These are phyloP conservation scores for Notiomystis cincta DNA, from an alignment of 2,113 vertebrate genomes.

Conservation along the genomic window DNA sequence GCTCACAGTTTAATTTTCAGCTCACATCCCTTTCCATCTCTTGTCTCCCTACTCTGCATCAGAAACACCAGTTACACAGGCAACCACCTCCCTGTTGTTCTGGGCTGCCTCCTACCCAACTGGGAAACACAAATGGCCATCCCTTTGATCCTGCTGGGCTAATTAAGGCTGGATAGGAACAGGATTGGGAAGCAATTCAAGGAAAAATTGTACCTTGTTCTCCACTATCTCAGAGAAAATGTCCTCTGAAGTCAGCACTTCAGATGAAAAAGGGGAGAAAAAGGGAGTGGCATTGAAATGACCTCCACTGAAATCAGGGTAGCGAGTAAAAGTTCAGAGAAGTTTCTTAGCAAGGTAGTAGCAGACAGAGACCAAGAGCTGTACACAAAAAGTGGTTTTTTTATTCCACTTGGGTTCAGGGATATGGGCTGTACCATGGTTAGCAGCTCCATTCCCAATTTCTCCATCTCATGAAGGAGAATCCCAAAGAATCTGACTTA, in stretches of 20 bases:
- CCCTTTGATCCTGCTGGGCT: not conserved
- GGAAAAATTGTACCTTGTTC: not conserved
- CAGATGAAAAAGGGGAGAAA: not conserved
- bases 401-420: not conserved
- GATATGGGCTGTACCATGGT: not conserved
- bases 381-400: not conserved
- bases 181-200: not conserved
- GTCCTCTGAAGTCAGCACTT: not conserved
- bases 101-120: not conserved
- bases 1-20: not conserved
- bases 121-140: not conserved
- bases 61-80: not conserved
- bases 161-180: not conserved
- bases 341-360: not conserved
- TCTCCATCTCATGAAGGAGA: accelerated
- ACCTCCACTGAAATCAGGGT: not conserved
- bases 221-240: not conserved
- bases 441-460: not conserved
- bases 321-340: not conserved
- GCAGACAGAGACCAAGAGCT: not conserved
- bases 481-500: not conserved
- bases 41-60: not conserved
- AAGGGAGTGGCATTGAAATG: not conserved
- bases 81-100: not conserved
- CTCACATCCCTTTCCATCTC: not conserved